Evolutionary conservation across 35 echinoderm and acorn worm species (phyloP).

Genomic region (Patiria miniata): DNA sequence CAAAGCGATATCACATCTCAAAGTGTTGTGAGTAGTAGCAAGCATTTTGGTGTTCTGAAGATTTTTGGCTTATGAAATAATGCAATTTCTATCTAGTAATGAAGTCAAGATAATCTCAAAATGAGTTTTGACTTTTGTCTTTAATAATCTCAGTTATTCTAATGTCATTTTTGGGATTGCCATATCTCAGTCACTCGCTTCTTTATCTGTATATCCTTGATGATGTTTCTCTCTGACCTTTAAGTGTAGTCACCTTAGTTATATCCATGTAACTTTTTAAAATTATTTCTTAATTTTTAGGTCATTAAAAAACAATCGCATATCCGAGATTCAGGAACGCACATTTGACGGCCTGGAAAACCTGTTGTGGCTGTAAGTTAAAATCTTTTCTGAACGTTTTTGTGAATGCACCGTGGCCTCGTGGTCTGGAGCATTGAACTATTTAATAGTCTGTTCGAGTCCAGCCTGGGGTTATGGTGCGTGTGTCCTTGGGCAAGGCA

Average conservation of each 20-base stretch:
- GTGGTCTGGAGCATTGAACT: too few species aligned
- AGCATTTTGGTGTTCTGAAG: background rate
- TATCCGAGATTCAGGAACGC: background rate
- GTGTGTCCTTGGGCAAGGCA: too few species aligned
- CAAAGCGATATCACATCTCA: background rate
- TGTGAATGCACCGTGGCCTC: background rate
- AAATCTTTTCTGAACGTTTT: too few species aligned
- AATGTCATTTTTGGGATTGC: too few species aligned
- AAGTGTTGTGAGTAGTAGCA: background rate
- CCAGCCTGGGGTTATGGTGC: too few species aligned
- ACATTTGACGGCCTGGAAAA: background rate
- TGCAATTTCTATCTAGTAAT: too few species aligned
- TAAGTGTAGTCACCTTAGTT: background rate
- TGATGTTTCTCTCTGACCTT: background rate
- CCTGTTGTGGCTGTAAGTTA: constrained; percentile 7
- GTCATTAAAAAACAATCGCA: background rate
- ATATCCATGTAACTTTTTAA: background rate
- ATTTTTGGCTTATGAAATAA: background rate
- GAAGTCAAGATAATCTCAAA: too few species aligned
- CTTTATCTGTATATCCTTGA: too few species aligned
- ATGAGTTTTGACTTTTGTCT: too few species aligned
- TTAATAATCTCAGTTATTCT: too few species aligned
- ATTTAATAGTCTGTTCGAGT: too few species aligned
- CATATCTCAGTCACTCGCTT: too few species aligned
- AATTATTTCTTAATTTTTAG: background rate